Evolutionary conservation across 2,113 vertebrate species (phyloP), one percentile per base, ranked within the genome.

Genomic region (Nothoprocta pentlandii): DNA sequence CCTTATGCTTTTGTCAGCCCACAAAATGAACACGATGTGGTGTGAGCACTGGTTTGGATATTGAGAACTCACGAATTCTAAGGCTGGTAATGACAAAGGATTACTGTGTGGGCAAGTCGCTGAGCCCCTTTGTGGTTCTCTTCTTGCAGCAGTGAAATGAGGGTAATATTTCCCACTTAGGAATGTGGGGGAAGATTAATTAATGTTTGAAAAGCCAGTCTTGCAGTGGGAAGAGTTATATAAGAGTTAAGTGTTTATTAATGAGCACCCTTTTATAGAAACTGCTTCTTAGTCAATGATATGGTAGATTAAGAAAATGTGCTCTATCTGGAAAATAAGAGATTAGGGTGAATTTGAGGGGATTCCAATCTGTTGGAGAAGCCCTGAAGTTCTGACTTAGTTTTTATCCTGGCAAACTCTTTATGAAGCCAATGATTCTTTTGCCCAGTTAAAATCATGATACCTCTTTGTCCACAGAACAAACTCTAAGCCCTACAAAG

Each of bases 131-230:
- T 64, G 62, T 7, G 22, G 20, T 93, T 86, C 89, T 85, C 46
- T 76, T 70, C 90, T 75, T 87, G 83, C 69, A 91, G 61, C 69
- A 85, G 10, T 73, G 61, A 90, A 95, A 96, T 63, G n/a, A 87
- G 80, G 88, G 64, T 92, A 92, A 62, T 78, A 81, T 87, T 85
- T 94, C 68, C 87, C 73, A 93, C 82, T 90, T 85, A 95, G 61
- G 53, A 94, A 70, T 47, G 47, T 86, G 69, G 73, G 92, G 56
- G 83, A 94, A 92, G 71, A 95, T 91, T 85, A 94, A 95, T 94
- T 94, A 94, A 71, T 83, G 47, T 92, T 95, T 97, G 94, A 86
- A 91, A 95, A 96, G 26, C 87, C 53, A 84, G 80, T 84, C 83
- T 93, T 93, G 89, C 83, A 79, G 83, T 90, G 53, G 82, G 69